Evolutionary conservation across 2,113 vertebrate species (phyloP).

Genomic region (Aptenodytes patagonicus): DNA sequence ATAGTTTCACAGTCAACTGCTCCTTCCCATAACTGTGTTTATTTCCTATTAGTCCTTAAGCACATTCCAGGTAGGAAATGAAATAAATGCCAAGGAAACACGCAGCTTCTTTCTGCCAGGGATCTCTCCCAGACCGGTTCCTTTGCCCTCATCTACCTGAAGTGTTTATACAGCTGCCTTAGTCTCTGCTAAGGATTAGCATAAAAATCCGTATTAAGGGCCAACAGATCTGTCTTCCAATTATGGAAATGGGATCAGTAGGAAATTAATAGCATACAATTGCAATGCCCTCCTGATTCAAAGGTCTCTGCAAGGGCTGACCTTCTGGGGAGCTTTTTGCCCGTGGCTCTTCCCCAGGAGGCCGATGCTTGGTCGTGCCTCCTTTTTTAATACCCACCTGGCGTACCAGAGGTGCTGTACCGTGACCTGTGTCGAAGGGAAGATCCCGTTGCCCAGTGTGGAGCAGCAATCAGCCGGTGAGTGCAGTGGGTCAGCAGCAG

Average conservation of each 20-base stretch:
- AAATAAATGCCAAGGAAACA: neutral
- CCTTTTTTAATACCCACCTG: neutral
- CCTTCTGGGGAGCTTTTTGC: neutral
- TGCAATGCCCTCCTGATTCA: neutral
- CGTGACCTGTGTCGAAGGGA: neutral
- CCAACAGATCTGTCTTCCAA: neutral
- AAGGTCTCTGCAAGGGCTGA: neutral
- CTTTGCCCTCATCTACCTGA: neutral
- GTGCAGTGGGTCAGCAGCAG: neutral
- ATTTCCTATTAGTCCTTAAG: conserved; percentile 21
- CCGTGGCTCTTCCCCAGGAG: neutral
- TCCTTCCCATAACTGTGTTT: neutral
- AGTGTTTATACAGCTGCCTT: neutral
- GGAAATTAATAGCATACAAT: neutral
- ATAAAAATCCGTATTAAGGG: neutral
- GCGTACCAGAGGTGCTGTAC: neutral
- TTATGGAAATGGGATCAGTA: neutral
- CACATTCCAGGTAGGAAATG: neutral
- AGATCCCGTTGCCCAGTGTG: accelerated
- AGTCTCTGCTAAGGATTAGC: neutral
- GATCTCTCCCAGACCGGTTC: neutral
- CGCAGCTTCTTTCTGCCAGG: accelerated
- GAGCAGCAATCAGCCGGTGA: neutral
- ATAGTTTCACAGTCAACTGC: neutral
- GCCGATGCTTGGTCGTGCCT: accelerated